Conservation (phyloP, 2,888 invertebrate genomes). For the Chrysolina haemoptera region DNA sequence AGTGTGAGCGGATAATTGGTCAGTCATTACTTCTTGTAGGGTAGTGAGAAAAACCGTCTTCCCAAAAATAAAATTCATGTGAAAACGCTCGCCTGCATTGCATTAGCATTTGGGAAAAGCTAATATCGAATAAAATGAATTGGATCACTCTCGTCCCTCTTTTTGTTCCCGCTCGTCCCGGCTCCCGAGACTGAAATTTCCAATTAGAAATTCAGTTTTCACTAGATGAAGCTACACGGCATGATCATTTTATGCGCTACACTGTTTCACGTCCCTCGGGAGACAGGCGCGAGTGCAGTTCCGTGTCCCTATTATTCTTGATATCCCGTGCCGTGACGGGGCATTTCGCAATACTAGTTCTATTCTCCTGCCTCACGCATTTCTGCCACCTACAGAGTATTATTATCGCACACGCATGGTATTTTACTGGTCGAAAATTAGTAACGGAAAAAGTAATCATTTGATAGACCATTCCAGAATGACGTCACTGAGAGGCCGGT, state of each 20-base stretch:
- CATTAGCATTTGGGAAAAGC: too few species aligned
- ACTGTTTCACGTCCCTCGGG: conserved; percentile 69
- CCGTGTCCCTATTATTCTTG: conserved; percentile 79
- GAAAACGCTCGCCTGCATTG: too few species aligned
- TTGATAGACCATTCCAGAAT: too few species aligned
- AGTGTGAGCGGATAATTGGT: too few species aligned
- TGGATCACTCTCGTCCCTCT: neutral
- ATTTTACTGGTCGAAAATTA: neutral
- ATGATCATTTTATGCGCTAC: conserved; percentile 57
- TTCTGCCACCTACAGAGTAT: neutral
- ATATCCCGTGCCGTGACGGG: conserved; percentile 73
- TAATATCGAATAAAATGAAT: too few species aligned
- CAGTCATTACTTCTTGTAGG: too few species aligned
- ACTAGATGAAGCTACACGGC: conserved; percentile 37
- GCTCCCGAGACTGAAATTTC: conserved; percentile 5
- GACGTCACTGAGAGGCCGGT: too few species aligned
- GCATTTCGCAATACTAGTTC: conserved; percentile 40
- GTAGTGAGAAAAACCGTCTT: too few species aligned
- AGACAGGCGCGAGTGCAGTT: conserved; percentile 74
- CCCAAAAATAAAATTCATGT: too few species aligned
- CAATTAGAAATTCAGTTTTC: conserved; percentile 29
- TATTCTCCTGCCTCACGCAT: conserved; percentile 10
- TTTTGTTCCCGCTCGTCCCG: neutral
- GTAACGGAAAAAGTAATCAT: neutral
- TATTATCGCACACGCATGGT: neutral